Evolutionary conservation across 2,797 vertebrate genomes (phyloP).

Genomic region (Lates japonicus): DNA sequence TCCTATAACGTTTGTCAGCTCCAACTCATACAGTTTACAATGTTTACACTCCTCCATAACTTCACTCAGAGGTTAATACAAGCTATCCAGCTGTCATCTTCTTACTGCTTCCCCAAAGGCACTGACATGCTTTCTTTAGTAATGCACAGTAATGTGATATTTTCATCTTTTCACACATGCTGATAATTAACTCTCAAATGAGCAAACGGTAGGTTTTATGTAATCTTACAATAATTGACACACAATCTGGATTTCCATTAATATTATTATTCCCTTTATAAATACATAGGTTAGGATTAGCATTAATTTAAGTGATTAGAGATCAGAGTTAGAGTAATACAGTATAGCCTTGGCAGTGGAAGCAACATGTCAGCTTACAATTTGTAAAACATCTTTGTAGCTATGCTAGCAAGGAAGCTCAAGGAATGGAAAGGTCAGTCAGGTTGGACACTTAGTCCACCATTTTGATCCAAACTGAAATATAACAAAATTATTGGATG

Average conservation of each 20-base stretch:
- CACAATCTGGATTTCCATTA: background rate
- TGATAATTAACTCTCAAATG: conserved; percentile 35
- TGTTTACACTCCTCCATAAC: conserved; percentile 41
- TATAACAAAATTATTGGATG: background rate
- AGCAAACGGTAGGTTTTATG: conserved; percentile 2
- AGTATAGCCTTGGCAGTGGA: background rate
- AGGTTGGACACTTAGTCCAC: background rate
- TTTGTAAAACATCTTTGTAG: background rate
- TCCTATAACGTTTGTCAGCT: conserved; percentile 39
- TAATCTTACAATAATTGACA: background rate
- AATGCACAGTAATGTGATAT: conserved; percentile 17
- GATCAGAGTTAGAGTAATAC: background rate
- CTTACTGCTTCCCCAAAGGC: conserved; percentile 42
- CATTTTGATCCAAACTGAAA: background rate
- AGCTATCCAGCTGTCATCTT: conserved; percentile 50
- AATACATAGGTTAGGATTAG: background rate
- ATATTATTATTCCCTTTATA: background rate
- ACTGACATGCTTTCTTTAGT: conserved; percentile 1
- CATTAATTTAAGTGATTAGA: background rate
- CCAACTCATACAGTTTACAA: conserved; percentile 52
- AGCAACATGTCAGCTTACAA: background rate
- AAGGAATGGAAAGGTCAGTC: background rate
- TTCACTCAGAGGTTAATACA: conserved; percentile 58
- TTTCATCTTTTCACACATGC: conserved; percentile 20
- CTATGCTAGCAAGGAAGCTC: background rate